Evolutionary conservation across 30 jellyfish, hydroid and myxozoan genomes (phyloP).

Genomic region (Turritopsis rubra): DNA sequence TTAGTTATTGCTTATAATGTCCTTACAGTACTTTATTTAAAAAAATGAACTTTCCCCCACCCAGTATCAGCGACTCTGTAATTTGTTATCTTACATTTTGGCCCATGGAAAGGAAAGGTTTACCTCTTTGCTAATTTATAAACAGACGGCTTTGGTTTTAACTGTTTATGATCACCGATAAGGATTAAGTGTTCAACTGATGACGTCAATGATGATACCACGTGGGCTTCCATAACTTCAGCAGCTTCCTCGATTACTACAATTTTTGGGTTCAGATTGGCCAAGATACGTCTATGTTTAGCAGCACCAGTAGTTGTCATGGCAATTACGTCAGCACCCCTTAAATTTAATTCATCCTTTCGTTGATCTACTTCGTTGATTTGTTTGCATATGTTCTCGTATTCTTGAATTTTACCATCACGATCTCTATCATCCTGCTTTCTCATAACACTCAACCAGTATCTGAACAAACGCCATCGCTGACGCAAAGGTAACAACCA

Average conservation of each 20-base stretch:
- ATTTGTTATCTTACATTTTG: not conserved
- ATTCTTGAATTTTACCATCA: constrained; percentile 16
- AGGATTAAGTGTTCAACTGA: constrained; percentile 51
- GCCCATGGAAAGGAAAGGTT: not conserved
- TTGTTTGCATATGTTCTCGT: constrained; percentile 41
- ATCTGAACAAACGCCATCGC: constrained; percentile 62
- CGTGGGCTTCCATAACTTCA: constrained; percentile 83
- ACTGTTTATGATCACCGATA: constrained; percentile 87
- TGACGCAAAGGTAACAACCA: constrained; percentile 32
- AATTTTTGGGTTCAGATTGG: constrained; percentile 40
- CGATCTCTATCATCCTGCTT: not conserved
- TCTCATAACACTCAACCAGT: constrained; percentile 22
- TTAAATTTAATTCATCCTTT: constrained; percentile 37
- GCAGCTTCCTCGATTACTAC: constrained; percentile 89
- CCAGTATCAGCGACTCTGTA: too few relatives aligned
- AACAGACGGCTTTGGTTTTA: constrained; percentile 59
- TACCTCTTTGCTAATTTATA: constrained; percentile 42
- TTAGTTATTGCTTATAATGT: too few relatives aligned
- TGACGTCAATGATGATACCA: constrained; percentile 44
- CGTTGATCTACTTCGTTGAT: constrained; percentile 33
- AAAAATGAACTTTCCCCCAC: too few relatives aligned
- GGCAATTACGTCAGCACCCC: constrained; percentile 45
- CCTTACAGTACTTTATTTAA: too few relatives aligned
- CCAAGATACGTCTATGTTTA: constrained; percentile 22
- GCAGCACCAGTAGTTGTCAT: constrained; percentile 89